phyloP scores from a whole-genome alignment of 2,113 vertebrate genomes.

The Paralichthys olivaceus region DNA sequence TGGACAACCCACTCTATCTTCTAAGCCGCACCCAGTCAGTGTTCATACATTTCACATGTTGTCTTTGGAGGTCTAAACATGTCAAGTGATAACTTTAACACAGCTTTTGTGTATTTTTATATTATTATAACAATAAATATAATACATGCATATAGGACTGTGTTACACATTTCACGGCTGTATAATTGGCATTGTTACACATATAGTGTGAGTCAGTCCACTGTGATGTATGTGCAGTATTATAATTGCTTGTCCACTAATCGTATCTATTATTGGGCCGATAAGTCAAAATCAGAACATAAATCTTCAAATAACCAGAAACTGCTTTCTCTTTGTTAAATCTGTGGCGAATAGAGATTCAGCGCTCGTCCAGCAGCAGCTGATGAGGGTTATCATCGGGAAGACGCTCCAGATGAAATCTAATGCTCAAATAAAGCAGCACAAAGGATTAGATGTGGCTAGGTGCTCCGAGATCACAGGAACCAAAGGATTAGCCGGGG shows the following conservation, averaged over 20 bases:
- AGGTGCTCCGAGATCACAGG: slow-evolving; percentile 68
- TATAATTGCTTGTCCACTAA: slow-evolving; percentile 5
- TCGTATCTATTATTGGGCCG: slow-evolving; percentile 9
- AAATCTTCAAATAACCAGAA: slow-evolving; percentile 16
- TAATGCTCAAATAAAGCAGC: slow-evolving; percentile 66
- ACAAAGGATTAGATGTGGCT: slow-evolving; percentile 73
- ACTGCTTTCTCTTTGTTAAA: neutral
- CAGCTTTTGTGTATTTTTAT: too few relatives aligned
- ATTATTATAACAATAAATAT: too few relatives aligned
- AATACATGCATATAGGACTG: too few relatives aligned
- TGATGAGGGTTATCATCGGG: slow-evolving; percentile 44
- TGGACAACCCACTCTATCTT: too few relatives aligned
- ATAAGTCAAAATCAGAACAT: slow-evolving; percentile 7
- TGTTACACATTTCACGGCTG: too few relatives aligned
- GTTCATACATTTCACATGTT: too few relatives aligned
- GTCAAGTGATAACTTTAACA: too few relatives aligned
- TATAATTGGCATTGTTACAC: too few relatives aligned
- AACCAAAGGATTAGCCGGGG: slow-evolving; percentile 78
- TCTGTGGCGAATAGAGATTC: slow-evolving; percentile 24
- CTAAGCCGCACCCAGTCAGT: too few relatives aligned
- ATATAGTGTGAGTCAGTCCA: neutral
- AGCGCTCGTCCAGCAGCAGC: slow-evolving; percentile 22
- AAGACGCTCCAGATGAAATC: slow-evolving; percentile 57
- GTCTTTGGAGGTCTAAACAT: too few relatives aligned
- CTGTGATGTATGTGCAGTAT: neutral